These are phyloP conservation scores for Neodiprion virginianus DNA, from an alignment of 1,140 invertebrate genomes.

Conservation along the genomic window DNA sequence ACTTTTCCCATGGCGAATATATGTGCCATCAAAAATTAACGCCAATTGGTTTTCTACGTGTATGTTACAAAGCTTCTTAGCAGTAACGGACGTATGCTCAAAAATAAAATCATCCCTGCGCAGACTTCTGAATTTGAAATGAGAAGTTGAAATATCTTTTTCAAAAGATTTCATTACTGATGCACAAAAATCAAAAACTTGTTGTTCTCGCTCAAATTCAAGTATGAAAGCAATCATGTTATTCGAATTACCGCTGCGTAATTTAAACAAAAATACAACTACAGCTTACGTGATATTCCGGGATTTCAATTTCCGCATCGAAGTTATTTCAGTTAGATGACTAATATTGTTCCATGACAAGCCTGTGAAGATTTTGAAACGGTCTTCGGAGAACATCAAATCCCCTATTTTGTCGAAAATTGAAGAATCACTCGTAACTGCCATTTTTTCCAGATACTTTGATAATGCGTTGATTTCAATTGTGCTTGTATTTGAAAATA, in stretches of 20 bases:
- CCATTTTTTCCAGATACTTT: constrained; percentile 24
- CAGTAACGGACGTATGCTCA: constrained; percentile 26
- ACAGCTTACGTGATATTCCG: constrained; percentile 31
- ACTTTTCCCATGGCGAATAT: background rate
- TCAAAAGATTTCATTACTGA: constrained; percentile 37
- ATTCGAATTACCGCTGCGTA: constrained; percentile 42
- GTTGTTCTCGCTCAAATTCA: constrained; percentile 33
- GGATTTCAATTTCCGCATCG: constrained; percentile 29
- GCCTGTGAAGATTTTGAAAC: constrained; percentile 31
- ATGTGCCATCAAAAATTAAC: constrained; percentile 32
- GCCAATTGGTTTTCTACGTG: constrained; percentile 23
- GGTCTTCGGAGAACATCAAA: constrained; percentile 31
- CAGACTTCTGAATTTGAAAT: constrained; percentile 31
- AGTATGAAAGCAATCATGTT: constrained; percentile 32
- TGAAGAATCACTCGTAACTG: constrained; percentile 9
- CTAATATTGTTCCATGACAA: constrained; percentile 37
- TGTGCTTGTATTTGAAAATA: constrained; percentile 18
- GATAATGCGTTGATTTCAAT: constrained; percentile 22
- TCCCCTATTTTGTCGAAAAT: constrained; percentile 32
- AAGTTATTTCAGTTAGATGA: constrained; percentile 24
- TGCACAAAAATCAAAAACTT: constrained; percentile 31
- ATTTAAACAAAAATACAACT: constrained; percentile 41
- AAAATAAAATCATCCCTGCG: constrained; percentile 28
- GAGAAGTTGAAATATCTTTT: constrained; percentile 34
- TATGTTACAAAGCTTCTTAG: constrained; percentile 27